Percentiles rank a stretch among this genome's conserved stretches.
phyloP scores from a whole-genome alignment of 2,797 vertebrate species.

The Ibycter americanus region DNA sequence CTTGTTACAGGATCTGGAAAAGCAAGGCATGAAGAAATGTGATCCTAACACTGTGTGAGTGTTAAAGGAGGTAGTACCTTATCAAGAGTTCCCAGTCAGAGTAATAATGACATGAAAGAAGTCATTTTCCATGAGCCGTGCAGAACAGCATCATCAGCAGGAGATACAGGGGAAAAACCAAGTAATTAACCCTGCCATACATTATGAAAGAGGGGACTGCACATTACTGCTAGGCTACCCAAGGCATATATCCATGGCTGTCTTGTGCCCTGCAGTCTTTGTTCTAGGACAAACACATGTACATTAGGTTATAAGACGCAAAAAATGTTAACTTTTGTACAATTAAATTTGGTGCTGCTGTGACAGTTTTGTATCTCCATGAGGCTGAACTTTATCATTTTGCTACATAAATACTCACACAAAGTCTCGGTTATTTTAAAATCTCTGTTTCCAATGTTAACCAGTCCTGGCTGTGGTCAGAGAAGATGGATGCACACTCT shows the following conservation, averaged over 20 bases:
- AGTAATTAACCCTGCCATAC: neutral
- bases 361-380: neutral
- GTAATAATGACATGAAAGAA: neutral
- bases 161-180: rapidly evolving
- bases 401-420: neutral
- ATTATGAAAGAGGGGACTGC: neutral
- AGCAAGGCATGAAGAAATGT: neutral
- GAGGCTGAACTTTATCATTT: neutral
- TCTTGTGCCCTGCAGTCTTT: neutral
- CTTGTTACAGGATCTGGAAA: neutral
- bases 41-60: neutral
- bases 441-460: neutral
- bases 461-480: neutral
- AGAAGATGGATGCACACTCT: neutral
- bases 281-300: neutral
- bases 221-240: neutral
- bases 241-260: neutral
- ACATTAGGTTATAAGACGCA: neutral
- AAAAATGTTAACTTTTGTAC: neutral
- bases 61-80: neutral
- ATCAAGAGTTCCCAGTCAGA: neutral
- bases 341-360: neutral
- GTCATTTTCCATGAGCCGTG: neutral
- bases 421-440: neutral
- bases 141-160: neutral